Base-by-base conservation (phyloP, 2,888 invertebrate species). In the Drosophila histrio region DNA sequence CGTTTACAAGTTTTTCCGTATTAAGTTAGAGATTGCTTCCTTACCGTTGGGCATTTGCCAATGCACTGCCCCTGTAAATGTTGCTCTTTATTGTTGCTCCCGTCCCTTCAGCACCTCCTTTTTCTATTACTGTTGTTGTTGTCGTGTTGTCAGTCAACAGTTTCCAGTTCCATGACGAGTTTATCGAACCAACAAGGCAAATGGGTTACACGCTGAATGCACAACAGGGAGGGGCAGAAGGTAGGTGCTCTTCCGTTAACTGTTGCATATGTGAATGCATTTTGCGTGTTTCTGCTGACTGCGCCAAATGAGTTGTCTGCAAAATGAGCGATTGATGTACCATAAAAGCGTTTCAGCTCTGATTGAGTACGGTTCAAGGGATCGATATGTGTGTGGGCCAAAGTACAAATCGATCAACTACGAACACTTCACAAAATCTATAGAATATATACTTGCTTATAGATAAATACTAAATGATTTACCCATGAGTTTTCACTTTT, bases 171-270 rank as follows among this genome's bases (percentile, higher is more conserved):
- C 61, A 78, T 79, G 76, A 79, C 76, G 72, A 87, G 82, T 70
- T 80, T 82, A 82, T 82, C 82, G 82, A 82, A 87, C 87, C 87
- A 87, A 87, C 81, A 81, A 77, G 79, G 68, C 58, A 84, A 87
- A 77, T 74, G 72, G 73, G 58, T 67, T 77, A 66, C 74, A 52
- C 44, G 56, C 47, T 56, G 39, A 41, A 22, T 52, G 53, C 36
- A 19, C 41, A 47, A 11, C 9, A 4, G n/a, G 8, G 21, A 1
- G n/a, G 3, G 15, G 1, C 5, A 1, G 34, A 0, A 17, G 4
- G 17, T 43, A 26, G 28, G 9, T 53, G 47, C 41, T 8, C 19
- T 26, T 50, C 58, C 30, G 41, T 44, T 43, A 77, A 77, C 77
- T 73, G 73, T 73, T 73, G 77, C 73, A 62, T 72, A 56, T 60